Evolutionary conservation across 2,113 vertebrate species (phyloP).

Genomic region (Heliornis fulica): DNA sequence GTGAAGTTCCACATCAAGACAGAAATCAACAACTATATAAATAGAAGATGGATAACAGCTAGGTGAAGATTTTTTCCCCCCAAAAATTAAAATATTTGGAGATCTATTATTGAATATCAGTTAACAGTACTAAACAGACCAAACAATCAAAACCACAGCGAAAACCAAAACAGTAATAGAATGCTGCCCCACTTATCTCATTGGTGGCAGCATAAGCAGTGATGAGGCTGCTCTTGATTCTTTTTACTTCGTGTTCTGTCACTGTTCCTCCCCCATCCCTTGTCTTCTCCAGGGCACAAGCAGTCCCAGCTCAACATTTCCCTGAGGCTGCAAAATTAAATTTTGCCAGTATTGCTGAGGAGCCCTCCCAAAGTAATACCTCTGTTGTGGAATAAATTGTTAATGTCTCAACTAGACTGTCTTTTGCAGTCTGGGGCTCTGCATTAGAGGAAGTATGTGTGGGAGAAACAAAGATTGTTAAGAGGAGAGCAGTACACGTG

Average conservation of each 20-base stretch:
- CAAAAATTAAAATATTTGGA: neutral
- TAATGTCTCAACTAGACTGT: neutral
- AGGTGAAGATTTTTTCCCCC: neutral
- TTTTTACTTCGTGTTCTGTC: neutral
- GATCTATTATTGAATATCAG: neutral
- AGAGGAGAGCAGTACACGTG: neutral
- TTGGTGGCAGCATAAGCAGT: constrained; percentile 18
- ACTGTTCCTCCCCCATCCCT: neutral
- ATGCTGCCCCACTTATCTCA: neutral
- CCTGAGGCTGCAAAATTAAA: neutral
- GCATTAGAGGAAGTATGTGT: neutral
- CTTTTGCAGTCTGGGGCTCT: neutral
- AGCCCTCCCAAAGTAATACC: neutral
- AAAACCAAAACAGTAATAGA: neutral
- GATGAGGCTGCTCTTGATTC: neutral
- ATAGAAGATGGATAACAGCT: neutral
- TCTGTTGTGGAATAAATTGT: neutral
- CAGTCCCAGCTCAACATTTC: neutral
- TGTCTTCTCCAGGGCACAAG: neutral
- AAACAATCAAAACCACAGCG: neutral
- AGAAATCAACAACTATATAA: neutral
- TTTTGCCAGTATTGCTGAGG: neutral
- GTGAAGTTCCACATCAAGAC: neutral
- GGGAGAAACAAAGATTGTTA: neutral
- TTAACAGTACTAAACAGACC: neutral